Percentiles rank a stretch among this genome's conserved stretches.
These are phyloP conservation scores for Tetramorium alpestre DNA, from an alignment of 1,140 invertebrate species.

Conservation along the genomic window DNA sequence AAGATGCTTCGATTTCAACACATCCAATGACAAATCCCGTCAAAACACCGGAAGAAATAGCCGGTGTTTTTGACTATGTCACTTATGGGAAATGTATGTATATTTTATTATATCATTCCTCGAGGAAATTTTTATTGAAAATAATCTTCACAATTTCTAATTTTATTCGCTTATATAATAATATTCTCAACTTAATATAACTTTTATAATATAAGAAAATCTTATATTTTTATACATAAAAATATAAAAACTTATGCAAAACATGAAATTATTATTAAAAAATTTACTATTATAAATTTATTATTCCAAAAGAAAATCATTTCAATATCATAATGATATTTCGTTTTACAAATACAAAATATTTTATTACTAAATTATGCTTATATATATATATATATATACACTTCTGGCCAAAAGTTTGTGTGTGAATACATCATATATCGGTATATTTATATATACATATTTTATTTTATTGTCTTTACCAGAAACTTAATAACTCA, in stretches of 20 bases:
- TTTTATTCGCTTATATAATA: not conserved
- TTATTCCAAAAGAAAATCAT: not conserved
- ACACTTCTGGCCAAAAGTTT: too few species aligned
- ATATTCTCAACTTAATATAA: not conserved
- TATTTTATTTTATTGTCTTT: too few species aligned
- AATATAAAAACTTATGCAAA: slow-evolving; percentile 3
- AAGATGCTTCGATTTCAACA: slow-evolving; percentile 69
- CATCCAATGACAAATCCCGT: slow-evolving; percentile 79
- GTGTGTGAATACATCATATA: too few species aligned
- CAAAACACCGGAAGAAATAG: slow-evolving; percentile 81
- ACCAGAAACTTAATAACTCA: too few species aligned
- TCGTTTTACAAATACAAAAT: not conserved
- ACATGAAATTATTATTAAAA: not conserved
- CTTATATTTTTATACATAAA: too few species aligned
- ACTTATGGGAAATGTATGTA: slow-evolving; percentile 89
- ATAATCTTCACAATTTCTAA: not conserved
- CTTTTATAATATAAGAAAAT: too few species aligned
- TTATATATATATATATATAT: not conserved
- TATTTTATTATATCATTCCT: not conserved
- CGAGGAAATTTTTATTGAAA: not conserved
- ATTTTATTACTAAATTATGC: not conserved
- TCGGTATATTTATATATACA: not conserved
- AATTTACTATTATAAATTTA: not conserved
- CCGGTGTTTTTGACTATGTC: slow-evolving; percentile 89
- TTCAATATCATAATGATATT: not conserved